These are phyloP conservation scores for Micropoecilia bifurca DNA, from an alignment of 2,797 vertebrate genomes.

Conservation along the genomic window DNA sequence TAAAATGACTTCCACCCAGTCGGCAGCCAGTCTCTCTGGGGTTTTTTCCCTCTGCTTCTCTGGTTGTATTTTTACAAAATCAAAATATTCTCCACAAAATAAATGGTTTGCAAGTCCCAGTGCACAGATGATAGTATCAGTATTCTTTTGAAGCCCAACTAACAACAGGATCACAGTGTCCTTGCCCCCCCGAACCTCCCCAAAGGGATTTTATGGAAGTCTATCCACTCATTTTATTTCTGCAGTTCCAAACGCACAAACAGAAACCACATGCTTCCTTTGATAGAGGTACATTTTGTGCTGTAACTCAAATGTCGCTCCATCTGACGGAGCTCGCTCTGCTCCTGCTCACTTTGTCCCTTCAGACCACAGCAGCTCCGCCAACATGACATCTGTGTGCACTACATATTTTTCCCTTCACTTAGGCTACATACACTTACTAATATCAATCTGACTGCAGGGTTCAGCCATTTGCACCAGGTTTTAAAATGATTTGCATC, in stretches of 20 bases:
- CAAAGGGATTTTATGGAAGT: background rate
- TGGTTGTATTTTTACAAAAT: background rate
- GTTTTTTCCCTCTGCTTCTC: background rate
- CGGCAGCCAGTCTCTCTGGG: background rate
- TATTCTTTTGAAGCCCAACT: slow-evolving; percentile 1
- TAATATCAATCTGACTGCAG: background rate
- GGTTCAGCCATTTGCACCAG: background rate
- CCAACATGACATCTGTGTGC: background rate
- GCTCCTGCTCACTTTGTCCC: background rate
- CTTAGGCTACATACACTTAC: background rate
- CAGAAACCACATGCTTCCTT: slow-evolving; percentile 12
- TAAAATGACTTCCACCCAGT: background rate
- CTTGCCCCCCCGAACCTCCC: background rate
- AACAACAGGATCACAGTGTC: background rate
- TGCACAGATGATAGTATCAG: background rate
- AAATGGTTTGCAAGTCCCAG: background rate
- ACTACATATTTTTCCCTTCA: background rate
- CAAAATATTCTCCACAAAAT: background rate
- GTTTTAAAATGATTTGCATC: background rate
- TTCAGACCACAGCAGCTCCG: background rate
- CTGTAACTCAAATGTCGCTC: slow-evolving; percentile 5
- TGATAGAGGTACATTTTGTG: slow-evolving; percentile 7
- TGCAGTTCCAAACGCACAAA: background rate
- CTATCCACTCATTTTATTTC: slow-evolving; percentile 1
- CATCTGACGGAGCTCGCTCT: background rate